A percentile compares a stretch with the other conserved stretches of the same genome.
Evolutionary conservation across 1,140 invertebrate species (phyloP).

Genomic region (Rhyacophila brunnea): DNA sequence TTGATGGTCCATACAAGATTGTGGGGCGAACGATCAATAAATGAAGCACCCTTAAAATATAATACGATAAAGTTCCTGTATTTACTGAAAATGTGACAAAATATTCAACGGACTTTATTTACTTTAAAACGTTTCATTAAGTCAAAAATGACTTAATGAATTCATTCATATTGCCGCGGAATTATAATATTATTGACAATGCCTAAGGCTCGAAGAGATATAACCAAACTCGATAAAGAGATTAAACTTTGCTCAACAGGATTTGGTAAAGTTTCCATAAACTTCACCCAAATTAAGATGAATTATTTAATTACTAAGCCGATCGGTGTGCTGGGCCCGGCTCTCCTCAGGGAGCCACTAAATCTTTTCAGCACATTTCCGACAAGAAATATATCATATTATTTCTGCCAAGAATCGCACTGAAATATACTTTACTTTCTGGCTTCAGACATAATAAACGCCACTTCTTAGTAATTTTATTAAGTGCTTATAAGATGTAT

Average conservation of each 20-base stretch:
- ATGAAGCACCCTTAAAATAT: no score
- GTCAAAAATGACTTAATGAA: no score
- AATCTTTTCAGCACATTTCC: neutral
- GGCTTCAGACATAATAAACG: no score
- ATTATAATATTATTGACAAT: constrained; percentile 22
- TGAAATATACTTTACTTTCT: neutral
- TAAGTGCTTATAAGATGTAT: no score
- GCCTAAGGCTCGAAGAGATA: constrained; percentile 6
- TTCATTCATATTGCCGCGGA: no score
- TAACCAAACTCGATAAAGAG: constrained; percentile 27
- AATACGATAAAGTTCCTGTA: no score
- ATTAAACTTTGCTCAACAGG: constrained; percentile 30
- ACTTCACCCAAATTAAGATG: constrained; percentile 32
- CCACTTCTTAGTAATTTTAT: no score
- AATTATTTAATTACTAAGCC: constrained; percentile 34
- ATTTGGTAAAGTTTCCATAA: constrained; percentile 29
- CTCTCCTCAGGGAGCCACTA: constrained; percentile 4
- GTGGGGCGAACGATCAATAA: no score
- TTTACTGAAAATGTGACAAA: no score
- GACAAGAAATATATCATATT: constrained; percentile 6
- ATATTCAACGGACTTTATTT: no score
- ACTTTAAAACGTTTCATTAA: no score
- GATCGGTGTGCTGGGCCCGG: constrained; percentile 14
- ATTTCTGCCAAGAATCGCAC: constrained; percentile 6
- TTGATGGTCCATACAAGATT: no score